Evolutionary conservation across 1,140 invertebrate species (phyloP).

Genomic region (Sarcophaga bullata): DNA sequence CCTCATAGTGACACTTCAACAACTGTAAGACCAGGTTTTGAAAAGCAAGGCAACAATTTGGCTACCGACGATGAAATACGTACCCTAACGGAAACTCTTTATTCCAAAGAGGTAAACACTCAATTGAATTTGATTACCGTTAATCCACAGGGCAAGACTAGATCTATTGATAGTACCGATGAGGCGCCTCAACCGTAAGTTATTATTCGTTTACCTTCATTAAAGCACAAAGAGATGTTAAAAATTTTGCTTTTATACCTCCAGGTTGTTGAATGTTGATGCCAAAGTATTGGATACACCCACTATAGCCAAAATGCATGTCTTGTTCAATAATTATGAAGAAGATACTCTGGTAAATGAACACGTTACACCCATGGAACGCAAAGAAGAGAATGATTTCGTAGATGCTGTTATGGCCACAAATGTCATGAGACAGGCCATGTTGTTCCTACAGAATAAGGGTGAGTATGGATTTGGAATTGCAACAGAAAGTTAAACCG

Average conservation of each 20-base stretch:
- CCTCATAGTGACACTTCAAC: conserved; percentile 49
- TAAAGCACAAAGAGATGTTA: conserved; percentile 41
- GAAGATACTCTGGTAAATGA: conserved; percentile 79
- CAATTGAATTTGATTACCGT: conserved; percentile 73
- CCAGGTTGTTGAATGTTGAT: conserved; percentile 53
- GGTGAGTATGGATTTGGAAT: conserved; percentile 59
- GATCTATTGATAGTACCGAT: conserved; percentile 73
- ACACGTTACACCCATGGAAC: conserved; percentile 79
- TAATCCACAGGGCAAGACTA: conserved; percentile 78
- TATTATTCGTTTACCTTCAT: conserved; percentile 25
- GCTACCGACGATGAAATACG: conserved; percentile 66
- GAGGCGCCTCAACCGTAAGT: conserved; percentile 79
- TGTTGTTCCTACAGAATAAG: conserved; percentile 77
- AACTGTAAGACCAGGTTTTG: conserved; percentile 57
- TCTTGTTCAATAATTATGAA: conserved; percentile 82
- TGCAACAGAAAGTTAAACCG: conserved; percentile 20
- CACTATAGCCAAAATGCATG: conserved; percentile 75
- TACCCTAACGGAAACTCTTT: conserved; percentile 76
- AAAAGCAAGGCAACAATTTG: conserved; percentile 49
- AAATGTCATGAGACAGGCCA: conserved; percentile 77
- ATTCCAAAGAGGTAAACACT: conserved; percentile 77
- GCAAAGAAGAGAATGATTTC: conserved; percentile 79
- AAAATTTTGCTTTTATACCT: conserved; percentile 42
- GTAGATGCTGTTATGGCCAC: conserved; percentile 80
- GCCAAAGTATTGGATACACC: conserved; percentile 63